Evolutionary conservation across 2,888 invertebrate genomes (phyloP), one percentile per base, ranked within the genome.

Genomic region (Dione juno): DNA sequence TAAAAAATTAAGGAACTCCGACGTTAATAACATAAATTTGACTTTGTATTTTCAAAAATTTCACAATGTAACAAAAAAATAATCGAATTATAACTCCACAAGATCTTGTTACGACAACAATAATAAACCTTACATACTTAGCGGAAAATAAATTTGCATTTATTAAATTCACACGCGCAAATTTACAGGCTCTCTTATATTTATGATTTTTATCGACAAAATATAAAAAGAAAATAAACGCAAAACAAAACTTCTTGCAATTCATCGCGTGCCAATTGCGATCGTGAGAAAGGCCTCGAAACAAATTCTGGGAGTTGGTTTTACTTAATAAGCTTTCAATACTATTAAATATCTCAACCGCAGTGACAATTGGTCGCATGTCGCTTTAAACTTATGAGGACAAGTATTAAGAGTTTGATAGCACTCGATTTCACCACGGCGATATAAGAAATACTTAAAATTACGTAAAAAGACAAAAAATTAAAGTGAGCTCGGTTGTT

Each of bases 221-320:
- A 54, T n/a, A 37, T 14, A 28, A 11, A 50, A 11, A 50, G 1
- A 21, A 6, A 19, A 1, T 9, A 19, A 19, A 10, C 50, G 16
- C 16, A 16, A 50, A 11, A 16, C 10, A 16, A 35, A 9, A 57
- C 1, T 57, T 57, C 28, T 61, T 45, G 21, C 21, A 61, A 61
- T 45, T 28, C 28, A 35, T 45, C 61, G 45, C 61, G 45, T 61
- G 45, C 61, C 35, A 43, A 45, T 35, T 13, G 61, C 43, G 43
- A 45, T 35, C 61, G 43, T 61, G 61, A 45, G 61, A 61, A 45
- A 61, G 61, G 43, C 61, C 61, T 61, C 61, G 45, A n/a, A 35
- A 35, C 45, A 61, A 61, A 45, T 45, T 43, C 59, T 61, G 61
- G 61, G 61, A 28, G 61, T 61, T 61, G 59, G 43, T n/a, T 43